Evolutionary conservation across 2,113 vertebrate genomes (phyloP), one percentile per base, ranked within the genome.

Genomic region (Calyptommatus sinebrachiatus): DNA sequence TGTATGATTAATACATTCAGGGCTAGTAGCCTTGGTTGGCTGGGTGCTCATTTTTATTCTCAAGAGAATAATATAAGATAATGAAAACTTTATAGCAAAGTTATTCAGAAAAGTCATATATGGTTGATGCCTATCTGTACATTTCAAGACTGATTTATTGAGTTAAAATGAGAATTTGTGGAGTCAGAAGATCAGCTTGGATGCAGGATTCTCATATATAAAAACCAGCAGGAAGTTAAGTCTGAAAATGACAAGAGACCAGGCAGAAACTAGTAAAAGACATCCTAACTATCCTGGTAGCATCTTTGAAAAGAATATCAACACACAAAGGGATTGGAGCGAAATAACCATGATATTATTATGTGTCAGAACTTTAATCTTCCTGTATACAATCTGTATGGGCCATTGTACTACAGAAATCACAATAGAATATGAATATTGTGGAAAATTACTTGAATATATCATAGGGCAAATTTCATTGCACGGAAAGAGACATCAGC

Each of bases 401-500:
- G 89, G 79, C 69, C 75, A 74, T 84, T 79, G 53, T 88, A 81
- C 53, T 81, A 48, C 1, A 4, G 67, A 81, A 88, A 78, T 83
- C 82, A 80, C 85, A 85, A 85, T 75, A 85, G 75, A 84, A 88
- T 82, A 77, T 82, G 76, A 74, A 73, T 0, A 8, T 5, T 21
- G 81, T 76, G 73, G 73, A 85, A 87, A 86, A 82, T 87, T 76
- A 86, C 79, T 88, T 85, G 69, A 45, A 60, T 53, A 77, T 86
- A 79, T 86, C 76, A 87, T 77, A 71, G 66, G 60, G 22, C 73
- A 78, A 86, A 83, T 89, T 85, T 88, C 81, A 74, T 73, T 80
- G 87, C 84, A 71, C 31, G 75, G 83, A 86, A 85, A 87, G 0
- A 78, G 83, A 81, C 78, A 90, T 90, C 86, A 86, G 87, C 78